Conservation (phyloP, 2,888 invertebrate species). For the Caenorhabditis sulstoni region DNA sequence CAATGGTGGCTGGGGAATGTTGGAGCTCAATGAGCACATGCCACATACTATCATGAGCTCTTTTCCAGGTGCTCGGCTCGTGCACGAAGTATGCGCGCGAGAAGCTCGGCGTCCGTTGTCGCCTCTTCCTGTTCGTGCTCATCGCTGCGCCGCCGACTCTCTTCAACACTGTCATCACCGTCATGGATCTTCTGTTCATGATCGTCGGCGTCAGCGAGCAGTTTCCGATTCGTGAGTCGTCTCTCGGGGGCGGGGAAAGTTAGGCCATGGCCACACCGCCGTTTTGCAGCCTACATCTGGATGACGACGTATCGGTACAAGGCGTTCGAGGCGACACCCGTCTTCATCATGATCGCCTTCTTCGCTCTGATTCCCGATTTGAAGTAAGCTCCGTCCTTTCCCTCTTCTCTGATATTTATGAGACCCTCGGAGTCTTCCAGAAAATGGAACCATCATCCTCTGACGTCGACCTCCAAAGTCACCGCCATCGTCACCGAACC, state of each 20-base stretch:
- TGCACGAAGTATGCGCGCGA: constrained; percentile 25
- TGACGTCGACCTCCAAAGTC: constrained; percentile 16
- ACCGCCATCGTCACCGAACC: constrained; percentile 22
- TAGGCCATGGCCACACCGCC: too few species aligned
- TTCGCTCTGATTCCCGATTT: constrained; percentile 43
- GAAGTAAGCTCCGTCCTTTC: constrained; percentile 1
- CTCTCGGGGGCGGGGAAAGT: too few species aligned
- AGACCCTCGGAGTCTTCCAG: not conserved
- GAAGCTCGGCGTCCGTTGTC: constrained; percentile 33
- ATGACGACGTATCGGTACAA: constrained; percentile 56
- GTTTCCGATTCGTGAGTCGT: constrained; percentile 50
- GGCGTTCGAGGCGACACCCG: constrained; percentile 41
- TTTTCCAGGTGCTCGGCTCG: constrained; percentile 24
- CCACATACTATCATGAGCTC: too few species aligned
- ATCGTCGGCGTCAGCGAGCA: constrained; percentile 40
- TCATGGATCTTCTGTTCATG: constrained; percentile 54
- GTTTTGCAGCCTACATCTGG: constrained; percentile 49
- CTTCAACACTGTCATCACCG: constrained; percentile 50
- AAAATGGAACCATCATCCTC: constrained; percentile 1
- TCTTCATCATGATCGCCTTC: constrained; percentile 49
- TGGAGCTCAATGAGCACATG: too few species aligned
- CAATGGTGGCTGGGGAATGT: not conserved
- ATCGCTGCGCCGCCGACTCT: constrained; percentile 36
- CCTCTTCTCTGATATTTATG: too few species aligned
- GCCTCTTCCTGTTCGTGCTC: constrained; percentile 38